These are phyloP conservation scores for Streptopelia turtur DNA, from an alignment of 2,797 vertebrate species.

Conservation along the genomic window DNA sequence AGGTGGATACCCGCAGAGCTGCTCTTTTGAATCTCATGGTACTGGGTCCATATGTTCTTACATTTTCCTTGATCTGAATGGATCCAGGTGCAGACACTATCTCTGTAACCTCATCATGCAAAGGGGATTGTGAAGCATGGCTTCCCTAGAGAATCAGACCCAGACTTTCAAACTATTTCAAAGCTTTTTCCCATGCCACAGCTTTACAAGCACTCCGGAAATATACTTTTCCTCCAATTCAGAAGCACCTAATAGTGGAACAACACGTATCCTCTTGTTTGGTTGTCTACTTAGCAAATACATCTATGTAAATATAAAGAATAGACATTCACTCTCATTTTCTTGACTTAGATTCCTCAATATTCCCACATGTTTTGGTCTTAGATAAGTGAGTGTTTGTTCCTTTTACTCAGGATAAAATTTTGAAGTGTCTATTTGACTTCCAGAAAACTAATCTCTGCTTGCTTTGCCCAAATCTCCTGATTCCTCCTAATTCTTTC, in stretches of 20 bases:
- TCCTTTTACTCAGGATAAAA: not conserved
- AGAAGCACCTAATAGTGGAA: not conserved
- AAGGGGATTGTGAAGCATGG: not conserved
- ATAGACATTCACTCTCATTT: not conserved
- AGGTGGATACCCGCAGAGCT: not conserved
- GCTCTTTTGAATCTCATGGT: not conserved
- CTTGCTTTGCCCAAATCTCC: not conserved
- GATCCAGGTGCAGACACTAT: not conserved
- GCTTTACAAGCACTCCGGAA: not conserved
- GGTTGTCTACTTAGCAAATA: not conserved
- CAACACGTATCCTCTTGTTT: not conserved
- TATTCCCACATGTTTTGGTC: not conserved
- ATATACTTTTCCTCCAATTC: not conserved
- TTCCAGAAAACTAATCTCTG: not conserved
- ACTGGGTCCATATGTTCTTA: not conserved
- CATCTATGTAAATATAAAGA: not conserved
- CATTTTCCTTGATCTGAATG: not conserved
- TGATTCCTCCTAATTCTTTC: not conserved
- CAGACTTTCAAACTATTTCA: not conserved
- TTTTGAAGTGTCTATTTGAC: not conserved
- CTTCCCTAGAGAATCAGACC: not conserved
- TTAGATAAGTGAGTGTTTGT: not conserved
- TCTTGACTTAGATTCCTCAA: not conserved
- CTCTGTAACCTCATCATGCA: not conserved
- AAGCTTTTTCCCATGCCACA: not conserved